phyloP scores from a whole-genome alignment of 2,888 invertebrate species.

The Scaptomyza flava region DNA sequence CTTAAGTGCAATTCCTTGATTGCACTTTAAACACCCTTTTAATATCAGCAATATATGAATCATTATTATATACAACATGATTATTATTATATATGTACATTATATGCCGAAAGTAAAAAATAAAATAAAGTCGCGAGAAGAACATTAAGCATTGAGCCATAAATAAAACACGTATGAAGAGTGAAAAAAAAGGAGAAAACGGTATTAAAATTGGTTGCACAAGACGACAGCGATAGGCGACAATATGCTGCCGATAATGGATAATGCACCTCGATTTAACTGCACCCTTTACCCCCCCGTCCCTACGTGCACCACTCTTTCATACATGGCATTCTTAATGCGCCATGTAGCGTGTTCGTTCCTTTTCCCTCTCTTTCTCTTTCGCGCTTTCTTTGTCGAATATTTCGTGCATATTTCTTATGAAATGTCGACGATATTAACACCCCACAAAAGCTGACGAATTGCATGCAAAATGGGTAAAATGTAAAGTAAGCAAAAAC shows the following conservation, averaged over 20 bases:
- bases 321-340: constrained; percentile 8
- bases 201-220: constrained; percentile 30
- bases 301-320: too few relatives aligned
- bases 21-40: constrained; percentile 10
- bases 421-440: constrained; percentile 56
- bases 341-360: neutral
- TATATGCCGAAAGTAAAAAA: neutral
- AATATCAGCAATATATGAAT: constrained; percentile 5
- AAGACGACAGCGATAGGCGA: constrained; percentile 24
- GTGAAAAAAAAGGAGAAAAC: neutral
- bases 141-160: constrained; percentile 15
- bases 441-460: constrained; percentile 45
- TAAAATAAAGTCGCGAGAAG: neutral
- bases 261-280: constrained; percentile 36
- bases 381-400: neutral
- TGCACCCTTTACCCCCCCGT: neutral
- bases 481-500: too few relatives aligned
- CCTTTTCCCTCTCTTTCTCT: neutral
- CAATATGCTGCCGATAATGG: constrained; percentile 55
- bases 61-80: constrained; percentile 7
- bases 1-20: neutral
- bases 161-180: constrained; percentile 22
- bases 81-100: constrained; percentile 15
- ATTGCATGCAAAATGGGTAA: constrained; percentile 46
- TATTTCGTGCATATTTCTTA: constrained; percentile 53